phyloP scores from a whole-genome alignment of 1,140 invertebrate genomes.

The Protaetia brevitarsis region DNA sequence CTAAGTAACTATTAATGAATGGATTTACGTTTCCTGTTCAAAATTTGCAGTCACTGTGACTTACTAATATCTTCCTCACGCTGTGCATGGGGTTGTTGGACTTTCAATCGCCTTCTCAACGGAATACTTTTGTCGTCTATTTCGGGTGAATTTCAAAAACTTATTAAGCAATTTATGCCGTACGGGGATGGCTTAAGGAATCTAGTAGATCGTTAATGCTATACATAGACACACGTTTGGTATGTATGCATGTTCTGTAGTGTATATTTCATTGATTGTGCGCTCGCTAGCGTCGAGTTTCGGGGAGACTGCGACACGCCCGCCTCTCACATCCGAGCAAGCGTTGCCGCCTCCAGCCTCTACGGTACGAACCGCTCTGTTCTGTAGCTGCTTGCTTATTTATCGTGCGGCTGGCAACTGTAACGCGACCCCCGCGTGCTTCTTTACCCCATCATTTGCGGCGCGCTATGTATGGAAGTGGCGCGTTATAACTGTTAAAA shows the following conservation, averaged over 20 bases:
- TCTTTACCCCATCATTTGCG: slow-evolving; percentile 8
- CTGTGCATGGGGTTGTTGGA: too few species aligned
- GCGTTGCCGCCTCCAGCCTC: slow-evolving; percentile 46
- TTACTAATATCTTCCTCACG: too few species aligned
- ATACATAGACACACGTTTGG: too few species aligned
- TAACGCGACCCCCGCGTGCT: slow-evolving; percentile 39
- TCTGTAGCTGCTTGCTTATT: slow-evolving; percentile 49
- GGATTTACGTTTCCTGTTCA: too few species aligned
- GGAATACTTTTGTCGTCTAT: too few species aligned
- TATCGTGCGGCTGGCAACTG: slow-evolving; percentile 47
- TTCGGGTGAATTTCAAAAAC: too few species aligned
- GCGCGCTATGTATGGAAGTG: neutral
- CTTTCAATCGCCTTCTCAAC: too few species aligned
- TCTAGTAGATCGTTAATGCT: too few species aligned
- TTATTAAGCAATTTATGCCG: too few species aligned
- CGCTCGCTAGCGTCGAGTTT: slow-evolving; percentile 43
- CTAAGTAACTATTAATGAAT: too few species aligned
- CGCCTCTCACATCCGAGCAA: slow-evolving; percentile 41
- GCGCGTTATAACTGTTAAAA: slow-evolving; percentile 7
- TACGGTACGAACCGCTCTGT: slow-evolving; percentile 41
- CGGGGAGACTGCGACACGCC: slow-evolving; percentile 47
- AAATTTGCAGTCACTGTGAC: too few species aligned
- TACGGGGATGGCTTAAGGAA: too few species aligned
- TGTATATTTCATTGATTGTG: slow-evolving; percentile 48
- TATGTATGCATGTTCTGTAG: slow-evolving; percentile 31